phyloP scores from a whole-genome alignment of 2,113 vertebrate genomes.

The Calcarius ornatus region DNA sequence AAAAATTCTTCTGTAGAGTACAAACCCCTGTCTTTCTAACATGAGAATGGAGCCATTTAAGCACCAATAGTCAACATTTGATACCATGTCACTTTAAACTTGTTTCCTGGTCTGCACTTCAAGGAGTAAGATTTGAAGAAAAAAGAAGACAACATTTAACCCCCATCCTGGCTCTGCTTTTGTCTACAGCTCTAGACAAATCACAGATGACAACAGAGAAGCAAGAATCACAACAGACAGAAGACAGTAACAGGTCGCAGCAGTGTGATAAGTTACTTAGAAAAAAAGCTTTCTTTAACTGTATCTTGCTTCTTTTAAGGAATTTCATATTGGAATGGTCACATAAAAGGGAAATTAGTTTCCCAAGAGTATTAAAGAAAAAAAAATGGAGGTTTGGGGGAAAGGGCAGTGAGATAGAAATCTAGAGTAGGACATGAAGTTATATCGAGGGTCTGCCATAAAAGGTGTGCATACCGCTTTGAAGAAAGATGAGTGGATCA shows the following conservation, averaged over 20 bases:
- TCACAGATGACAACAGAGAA: not conserved
- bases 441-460: not conserved
- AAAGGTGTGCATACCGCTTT: not conserved
- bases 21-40: not conserved
- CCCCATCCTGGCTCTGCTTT: not conserved
- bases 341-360: not conserved
- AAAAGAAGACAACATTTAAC: not conserved
- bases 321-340: not conserved
- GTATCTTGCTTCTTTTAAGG: not conserved
- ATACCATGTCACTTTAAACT: not conserved
- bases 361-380: not conserved
- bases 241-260: not conserved
- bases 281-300: not conserved
- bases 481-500: not conserved
- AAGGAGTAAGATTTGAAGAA: not conserved
- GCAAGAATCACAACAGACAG: not conserved
- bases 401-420: not conserved
- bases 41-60: not conserved
- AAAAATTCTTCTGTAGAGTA: not conserved
- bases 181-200: not conserved
- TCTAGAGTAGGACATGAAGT: not conserved
- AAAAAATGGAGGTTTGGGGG: rapidly evolving
- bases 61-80: not conserved
- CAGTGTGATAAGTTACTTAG: not conserved
- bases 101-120: not conserved